Conservation (phyloP, 2,888 invertebrate genomes). For the Cantharis rufa region DNA sequence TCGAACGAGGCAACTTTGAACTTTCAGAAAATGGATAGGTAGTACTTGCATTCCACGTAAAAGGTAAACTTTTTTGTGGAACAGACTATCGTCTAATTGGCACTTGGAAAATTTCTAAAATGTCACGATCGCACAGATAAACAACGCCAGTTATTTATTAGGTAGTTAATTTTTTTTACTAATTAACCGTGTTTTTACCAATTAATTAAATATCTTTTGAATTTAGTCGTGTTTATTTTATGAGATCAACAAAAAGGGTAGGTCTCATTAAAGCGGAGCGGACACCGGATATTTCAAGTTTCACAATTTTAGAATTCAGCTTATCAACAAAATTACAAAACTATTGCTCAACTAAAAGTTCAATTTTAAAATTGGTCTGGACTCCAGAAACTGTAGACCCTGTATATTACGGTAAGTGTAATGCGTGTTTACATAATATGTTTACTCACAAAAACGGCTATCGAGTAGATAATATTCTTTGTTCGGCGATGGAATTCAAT, state of each 20-base stretch:
- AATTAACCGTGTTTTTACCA: not conserved
- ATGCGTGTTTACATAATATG: not conserved
- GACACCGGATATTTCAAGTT: too few relatives aligned
- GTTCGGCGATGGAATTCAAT: not conserved
- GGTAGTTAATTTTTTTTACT: not conserved
- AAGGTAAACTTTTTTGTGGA: not conserved
- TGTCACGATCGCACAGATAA: not conserved
- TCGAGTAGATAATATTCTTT: not conserved
- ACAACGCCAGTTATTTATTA: not conserved
- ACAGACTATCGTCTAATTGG: not conserved
- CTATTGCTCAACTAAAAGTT: too few relatives aligned
- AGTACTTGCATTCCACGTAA: not conserved
- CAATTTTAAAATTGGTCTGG: too few relatives aligned
- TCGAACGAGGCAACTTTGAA: not conserved
- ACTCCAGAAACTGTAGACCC: too few relatives aligned
- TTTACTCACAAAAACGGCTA: not conserved
- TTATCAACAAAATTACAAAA: too few relatives aligned
- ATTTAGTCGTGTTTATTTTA: not conserved
- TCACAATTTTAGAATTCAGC: too few relatives aligned
- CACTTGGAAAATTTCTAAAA: not conserved
- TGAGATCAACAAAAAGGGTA: not conserved
- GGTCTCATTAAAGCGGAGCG: not conserved
- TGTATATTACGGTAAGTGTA: too few relatives aligned
- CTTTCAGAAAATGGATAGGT: not conserved
- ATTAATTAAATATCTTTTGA: not conserved